Evolutionary conservation across 2,888 invertebrate species (phyloP).

Genomic region (Bursaphelenchus okinawaensis): DNA sequence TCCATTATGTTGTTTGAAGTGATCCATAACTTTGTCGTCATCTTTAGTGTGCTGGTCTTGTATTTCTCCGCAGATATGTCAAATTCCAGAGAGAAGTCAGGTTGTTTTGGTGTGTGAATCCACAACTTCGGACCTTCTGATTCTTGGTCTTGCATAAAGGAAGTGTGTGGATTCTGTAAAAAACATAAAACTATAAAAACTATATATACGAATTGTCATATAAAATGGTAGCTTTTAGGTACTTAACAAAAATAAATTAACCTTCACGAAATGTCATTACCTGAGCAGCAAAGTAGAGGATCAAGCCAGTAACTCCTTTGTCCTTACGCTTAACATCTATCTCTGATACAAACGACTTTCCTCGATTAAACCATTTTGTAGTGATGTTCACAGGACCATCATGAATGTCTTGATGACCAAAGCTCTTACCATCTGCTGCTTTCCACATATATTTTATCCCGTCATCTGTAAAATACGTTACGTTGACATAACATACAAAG

Average conservation of each 20-base stretch:
- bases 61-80: conserved; percentile 3
- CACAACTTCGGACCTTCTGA: neutral
- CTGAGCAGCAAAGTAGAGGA: conserved; percentile 28
- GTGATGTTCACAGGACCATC: conserved; percentile 65
- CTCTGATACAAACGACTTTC: conserved; percentile 26
- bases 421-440: conserved; percentile 82
- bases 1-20: neutral
- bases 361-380: conserved; percentile 79
- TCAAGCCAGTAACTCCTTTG: conserved; percentile 14
- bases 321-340: conserved; percentile 15
- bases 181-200: neutral
- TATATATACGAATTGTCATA: too few species aligned
- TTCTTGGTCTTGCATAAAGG: neutral
- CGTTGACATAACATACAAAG: too few species aligned
- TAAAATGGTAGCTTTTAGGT: too few species aligned
- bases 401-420: conserved; percentile 81
- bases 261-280: too few species aligned
- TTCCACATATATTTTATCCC: conserved; percentile 80
- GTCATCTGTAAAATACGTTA: conserved; percentile 64
- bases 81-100: conserved; percentile 9
- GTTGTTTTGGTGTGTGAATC: neutral
- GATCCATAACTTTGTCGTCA: neutral
- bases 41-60: neutral
- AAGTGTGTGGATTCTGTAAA: conserved; percentile 10
- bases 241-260: too few species aligned